Evolutionary conservation across 2,888 invertebrate genomes (phyloP).

Genomic region (Aleiodes alternator): DNA sequence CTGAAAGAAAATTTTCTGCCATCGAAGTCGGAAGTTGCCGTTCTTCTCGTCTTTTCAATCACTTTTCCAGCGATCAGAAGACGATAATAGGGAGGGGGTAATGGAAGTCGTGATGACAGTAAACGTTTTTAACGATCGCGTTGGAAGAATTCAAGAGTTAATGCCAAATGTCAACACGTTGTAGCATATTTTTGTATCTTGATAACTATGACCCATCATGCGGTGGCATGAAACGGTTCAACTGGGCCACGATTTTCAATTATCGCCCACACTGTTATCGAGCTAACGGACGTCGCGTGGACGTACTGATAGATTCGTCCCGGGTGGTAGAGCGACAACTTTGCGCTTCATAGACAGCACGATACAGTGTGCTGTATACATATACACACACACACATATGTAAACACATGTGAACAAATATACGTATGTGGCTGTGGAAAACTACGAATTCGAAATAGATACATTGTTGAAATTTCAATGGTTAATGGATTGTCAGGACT

Average conservation of each 20-base stretch:
- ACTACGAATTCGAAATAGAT: no score
- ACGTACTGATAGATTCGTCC: conserved; percentile 64
- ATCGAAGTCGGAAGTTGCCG: no score
- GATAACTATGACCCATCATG: conserved; percentile 19
- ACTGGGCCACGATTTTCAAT: conserved; percentile 66
- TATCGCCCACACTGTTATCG: conserved; percentile 68
- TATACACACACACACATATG: conserved; percentile 21
- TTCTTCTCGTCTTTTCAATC: no score
- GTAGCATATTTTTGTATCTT: conserved; percentile 16
- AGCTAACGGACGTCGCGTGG: conserved; percentile 65
- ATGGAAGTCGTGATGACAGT: no score
- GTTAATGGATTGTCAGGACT: no score
- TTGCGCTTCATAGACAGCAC: conserved; percentile 61
- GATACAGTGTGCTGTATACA: not conserved
- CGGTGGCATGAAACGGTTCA: conserved; percentile 54
- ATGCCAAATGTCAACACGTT: conserved; percentile 14
- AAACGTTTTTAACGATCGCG: no score
- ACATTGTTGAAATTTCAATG: no score
- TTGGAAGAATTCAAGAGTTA: not conserved
- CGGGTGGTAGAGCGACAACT: conserved; percentile 56
- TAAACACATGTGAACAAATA: conserved; percentile 5
- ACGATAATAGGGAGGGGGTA: no score
- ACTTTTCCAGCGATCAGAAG: no score
- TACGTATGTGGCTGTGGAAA: not conserved
- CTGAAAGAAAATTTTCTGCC: no score